A percentile compares a stretch with the other conserved stretches of the same genome.
Evolutionary conservation across 2,888 invertebrate species (phyloP).

Genomic region (Leptogaster cylindrica): DNA sequence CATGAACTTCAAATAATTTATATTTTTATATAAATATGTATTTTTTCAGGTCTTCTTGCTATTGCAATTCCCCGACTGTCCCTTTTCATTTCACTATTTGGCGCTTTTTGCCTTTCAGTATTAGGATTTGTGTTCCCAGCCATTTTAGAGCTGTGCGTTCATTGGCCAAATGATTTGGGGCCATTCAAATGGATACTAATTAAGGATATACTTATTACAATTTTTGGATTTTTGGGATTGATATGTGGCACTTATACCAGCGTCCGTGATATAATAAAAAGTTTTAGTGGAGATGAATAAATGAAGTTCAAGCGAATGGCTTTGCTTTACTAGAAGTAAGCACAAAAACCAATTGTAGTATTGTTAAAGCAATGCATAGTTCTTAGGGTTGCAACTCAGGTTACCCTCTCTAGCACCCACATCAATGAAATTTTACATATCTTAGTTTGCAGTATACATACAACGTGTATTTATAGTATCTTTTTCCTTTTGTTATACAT

Average conservation of each 20-base stretch:
- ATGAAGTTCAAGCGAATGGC: background rate
- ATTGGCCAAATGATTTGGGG: conserved; percentile 70
- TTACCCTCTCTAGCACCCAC: conserved; percentile 16
- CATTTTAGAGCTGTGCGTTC: conserved; percentile 74
- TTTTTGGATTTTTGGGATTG: conserved; percentile 70
- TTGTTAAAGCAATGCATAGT: conserved; percentile 7
- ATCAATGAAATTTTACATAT: conserved; percentile 33
- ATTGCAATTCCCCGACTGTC: conserved; percentile 73
- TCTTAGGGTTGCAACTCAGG: conserved; percentile 27
- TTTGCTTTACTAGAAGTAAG: background rate
- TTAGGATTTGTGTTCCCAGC: conserved; percentile 78
- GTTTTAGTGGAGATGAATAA: conserved; percentile 3
- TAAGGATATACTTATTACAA: conserved; percentile 66
- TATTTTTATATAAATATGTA: background rate
- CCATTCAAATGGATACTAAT: conserved; percentile 60
- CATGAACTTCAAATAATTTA: background rate
- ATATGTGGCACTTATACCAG: conserved; percentile 68
- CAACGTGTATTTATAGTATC: conserved; percentile 18
- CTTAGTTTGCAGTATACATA: conserved; percentile 33
- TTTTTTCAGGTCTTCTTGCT: conserved; percentile 73
- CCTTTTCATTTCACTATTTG: conserved; percentile 77
- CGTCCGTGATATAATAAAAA: conserved; percentile 54
- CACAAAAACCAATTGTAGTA: conserved; percentile 3
- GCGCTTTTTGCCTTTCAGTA: conserved; percentile 75
- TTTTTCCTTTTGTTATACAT: conserved; percentile 19